Evolutionary conservation across 2,797 vertebrate species (phyloP).

Genomic region (Enteromius radiatus): DNA sequence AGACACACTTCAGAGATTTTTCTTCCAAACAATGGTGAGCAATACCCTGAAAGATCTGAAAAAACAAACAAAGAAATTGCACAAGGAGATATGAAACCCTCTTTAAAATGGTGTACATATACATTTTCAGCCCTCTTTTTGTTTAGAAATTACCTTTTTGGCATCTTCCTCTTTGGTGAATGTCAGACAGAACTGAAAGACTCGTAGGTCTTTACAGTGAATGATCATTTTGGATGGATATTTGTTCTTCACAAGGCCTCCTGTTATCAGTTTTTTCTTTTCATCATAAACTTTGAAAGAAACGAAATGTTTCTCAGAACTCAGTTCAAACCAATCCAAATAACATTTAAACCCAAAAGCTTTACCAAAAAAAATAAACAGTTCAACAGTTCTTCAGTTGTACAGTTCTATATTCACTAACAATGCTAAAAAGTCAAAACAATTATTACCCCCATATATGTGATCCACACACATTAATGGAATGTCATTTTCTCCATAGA

Average conservation of each 20-base stretch:
- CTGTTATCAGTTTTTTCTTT: conserved; percentile 82
- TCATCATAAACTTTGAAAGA: conserved; percentile 83
- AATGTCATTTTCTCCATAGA: conserved; percentile 88
- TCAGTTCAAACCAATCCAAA: neutral
- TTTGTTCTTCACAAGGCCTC: conserved; percentile 79
- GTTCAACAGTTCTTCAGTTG: too few species aligned
- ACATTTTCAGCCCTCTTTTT: neutral
- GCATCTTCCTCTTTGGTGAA: conserved; percentile 88
- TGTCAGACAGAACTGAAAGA: conserved; percentile 85
- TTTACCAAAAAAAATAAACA: neutral
- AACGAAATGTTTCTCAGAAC: conserved; percentile 4
- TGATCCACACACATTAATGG: conserved; percentile 87
- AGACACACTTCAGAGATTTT: conserved; percentile 85
- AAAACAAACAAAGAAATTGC: conserved; percentile 24
- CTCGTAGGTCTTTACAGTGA: conserved; percentile 88
- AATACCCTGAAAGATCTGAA: conserved; percentile 87
- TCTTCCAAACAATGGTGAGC: conserved; percentile 84
- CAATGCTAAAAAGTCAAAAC: neutral
- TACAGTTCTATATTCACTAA: neutral
- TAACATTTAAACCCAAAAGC: neutral
- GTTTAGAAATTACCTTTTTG: conserved; percentile 81
- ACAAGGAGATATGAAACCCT: neutral
- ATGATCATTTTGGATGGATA: conserved; percentile 85
- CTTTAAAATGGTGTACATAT: neutral
- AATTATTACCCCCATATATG: conserved; percentile 83